A percentile compares a stretch with the other conserved stretches of the same genome.
Conservation (phyloP, 1,140 invertebrate species). For the Stegodyphus mimosarum region DNA sequence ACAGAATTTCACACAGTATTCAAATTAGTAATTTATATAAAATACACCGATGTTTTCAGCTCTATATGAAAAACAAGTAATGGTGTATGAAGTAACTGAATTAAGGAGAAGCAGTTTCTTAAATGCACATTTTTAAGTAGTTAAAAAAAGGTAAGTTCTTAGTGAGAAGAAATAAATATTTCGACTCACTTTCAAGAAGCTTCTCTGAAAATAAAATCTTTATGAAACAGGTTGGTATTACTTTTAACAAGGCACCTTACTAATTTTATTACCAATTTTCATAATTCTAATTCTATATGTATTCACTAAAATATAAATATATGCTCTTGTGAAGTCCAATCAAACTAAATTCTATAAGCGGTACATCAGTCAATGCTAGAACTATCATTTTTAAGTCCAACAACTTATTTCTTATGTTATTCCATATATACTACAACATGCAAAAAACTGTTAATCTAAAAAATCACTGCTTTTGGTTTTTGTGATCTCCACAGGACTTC, state of each 20-base stretch:
- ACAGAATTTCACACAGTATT: no score
- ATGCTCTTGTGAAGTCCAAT: background rate
- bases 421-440: no score
- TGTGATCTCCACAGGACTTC: no score
- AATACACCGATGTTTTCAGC: no score
- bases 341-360: conserved; percentile 43
- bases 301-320: conserved; percentile 49
- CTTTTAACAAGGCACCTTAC: conserved; percentile 45
- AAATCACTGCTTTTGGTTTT: no score
- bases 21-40: no score
- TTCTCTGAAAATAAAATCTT: background rate
- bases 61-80: no score
- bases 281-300: background rate
- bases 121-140: no score
- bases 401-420: background rate
- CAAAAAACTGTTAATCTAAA: no score
- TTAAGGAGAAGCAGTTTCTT: background rate
- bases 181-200: background rate
- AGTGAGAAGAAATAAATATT: background rate
- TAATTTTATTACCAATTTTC: conserved; percentile 17
- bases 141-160: no score
- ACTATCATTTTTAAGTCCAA: conserved; percentile 9
- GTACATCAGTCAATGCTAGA: background rate
- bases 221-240: background rate
- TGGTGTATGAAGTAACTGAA: no score